Evolutionary conservation across 2,888 invertebrate species (phyloP).

Genomic region (Lithodes maja): DNA sequence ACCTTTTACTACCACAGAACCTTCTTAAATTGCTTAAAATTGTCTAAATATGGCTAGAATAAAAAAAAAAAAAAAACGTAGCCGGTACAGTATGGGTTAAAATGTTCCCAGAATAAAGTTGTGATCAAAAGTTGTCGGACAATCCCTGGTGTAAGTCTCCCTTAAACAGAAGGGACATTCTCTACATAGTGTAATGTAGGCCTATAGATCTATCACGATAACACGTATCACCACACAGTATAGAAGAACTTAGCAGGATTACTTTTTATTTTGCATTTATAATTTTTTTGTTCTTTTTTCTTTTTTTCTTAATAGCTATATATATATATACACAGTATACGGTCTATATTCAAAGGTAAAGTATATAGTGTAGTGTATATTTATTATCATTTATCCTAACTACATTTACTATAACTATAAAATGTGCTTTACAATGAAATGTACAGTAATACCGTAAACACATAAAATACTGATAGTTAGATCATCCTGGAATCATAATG

Average conservation of each 20-base stretch:
- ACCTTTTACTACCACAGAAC: no score
- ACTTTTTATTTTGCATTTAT: neutral
- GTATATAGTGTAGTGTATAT: neutral
- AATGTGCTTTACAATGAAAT: neutral
- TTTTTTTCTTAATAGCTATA: neutral
- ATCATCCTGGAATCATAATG: conserved; percentile 22
- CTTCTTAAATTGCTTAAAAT: no score
- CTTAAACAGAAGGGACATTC: no score
- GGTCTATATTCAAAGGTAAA: neutral
- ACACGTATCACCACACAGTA: no score
- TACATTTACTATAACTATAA: neutral
- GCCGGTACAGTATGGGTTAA: no score
- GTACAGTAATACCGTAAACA: conserved; percentile 7
- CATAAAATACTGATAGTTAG: conserved; percentile 25
- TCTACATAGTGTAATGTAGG: no score
- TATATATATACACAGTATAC: neutral
- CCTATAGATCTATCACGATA: no score
- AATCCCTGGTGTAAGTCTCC: no score
- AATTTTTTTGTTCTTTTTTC: neutral
- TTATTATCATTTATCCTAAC: neutral
- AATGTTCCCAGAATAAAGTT: no score
- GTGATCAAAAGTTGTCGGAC: no score
- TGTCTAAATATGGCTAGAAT: no score
- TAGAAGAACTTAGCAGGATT: neutral
- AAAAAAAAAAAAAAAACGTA: no score